Base-by-base conservation (phyloP, 2,797 vertebrate species). In the Meda fulgida region DNA sequence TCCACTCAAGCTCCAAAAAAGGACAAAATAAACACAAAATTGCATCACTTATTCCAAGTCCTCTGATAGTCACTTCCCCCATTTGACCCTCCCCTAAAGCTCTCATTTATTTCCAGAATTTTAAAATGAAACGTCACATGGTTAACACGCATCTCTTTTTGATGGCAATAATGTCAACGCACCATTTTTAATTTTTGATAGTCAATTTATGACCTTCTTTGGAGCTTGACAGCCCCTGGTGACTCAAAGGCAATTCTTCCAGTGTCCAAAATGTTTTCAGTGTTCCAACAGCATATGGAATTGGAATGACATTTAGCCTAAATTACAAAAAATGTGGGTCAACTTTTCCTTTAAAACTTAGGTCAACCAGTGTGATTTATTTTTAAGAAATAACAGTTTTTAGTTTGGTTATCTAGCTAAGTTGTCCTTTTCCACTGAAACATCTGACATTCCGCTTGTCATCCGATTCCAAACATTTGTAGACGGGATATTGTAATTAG, bases 401-500 rank as follows among this genome's bases (percentile, higher is more conserved):
- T 75, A 31, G 7, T 31, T 18, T 21, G 26, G 31, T n/a, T 21
- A 38, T 9, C 46, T 38, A 36, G 16, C 46, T 34, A 75, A 75
- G 53, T 16, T 51, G 26, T 46, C 40, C 19, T 66, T 66, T 34
- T 29, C 40, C 72, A 75, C 21, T 3, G 38, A 79, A 79, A 19
- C 40, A 51, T 76, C 19, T n/a, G 51, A n/a, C 51, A 36, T 46
- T 60, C 14, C 78, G 26, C 34, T 66, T 36, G 7, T 36, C 43
- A n/a, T 11, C 23, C 43, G 26, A 43, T 23, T 14, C 36, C 7
- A n/a, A 38, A 21, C 29, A 1, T 77, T 36, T 70, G 65, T 55
- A 51, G 23, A n/a, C 48, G 40, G 48, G 66, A 70, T n/a, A 23
- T 21, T 55, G 46, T 79, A 66, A 80, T 78, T 48, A 72, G 71